Evolutionary conservation across 1,140 invertebrate genomes (phyloP).

Genomic region (Nautilus pompilius): DNA sequence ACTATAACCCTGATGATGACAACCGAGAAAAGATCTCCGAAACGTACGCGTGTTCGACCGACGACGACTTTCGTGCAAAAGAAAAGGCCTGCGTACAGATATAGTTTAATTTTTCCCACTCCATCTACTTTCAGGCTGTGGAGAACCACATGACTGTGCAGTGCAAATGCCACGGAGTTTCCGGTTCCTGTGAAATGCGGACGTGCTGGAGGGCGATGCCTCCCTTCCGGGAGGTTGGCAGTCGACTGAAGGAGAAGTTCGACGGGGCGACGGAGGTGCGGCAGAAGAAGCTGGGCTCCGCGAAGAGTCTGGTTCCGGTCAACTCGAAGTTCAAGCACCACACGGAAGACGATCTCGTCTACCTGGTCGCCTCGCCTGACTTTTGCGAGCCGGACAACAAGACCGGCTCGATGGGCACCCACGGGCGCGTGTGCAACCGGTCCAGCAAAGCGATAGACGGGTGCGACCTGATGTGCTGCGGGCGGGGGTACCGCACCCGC

Average conservation of each 20-base stretch:
- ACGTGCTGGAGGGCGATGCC: constrained; percentile 93
- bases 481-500: constrained; percentile 55
- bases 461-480: constrained; percentile 61
- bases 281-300: constrained; percentile 26
- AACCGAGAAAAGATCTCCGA: too few species aligned
- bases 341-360: constrained; percentile 73
- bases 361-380: constrained; percentile 85
- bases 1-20: too few species aligned
- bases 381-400: constrained; percentile 82
- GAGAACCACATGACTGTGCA: constrained; percentile 48
- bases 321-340: constrained; percentile 51
- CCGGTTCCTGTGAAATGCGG: constrained; percentile 89
- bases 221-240: constrained; percentile 78
- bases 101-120: too few species aligned
- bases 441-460: constrained; percentile 56
- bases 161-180: constrained; percentile 96
- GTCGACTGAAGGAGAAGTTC: constrained; percentile 78
- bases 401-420: constrained; percentile 51
- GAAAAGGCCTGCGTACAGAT: too few species aligned
- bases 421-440: constrained; percentile 55
- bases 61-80: too few species aligned
- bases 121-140: constrained; percentile 47
- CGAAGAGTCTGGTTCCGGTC: constrained; percentile 38
- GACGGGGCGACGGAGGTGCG: constrained; percentile 73
- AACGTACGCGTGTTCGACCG: too few species aligned